Evolutionary conservation across 2,113 vertebrate genomes (phyloP).

Genomic region (Alethe castanea): DNA sequence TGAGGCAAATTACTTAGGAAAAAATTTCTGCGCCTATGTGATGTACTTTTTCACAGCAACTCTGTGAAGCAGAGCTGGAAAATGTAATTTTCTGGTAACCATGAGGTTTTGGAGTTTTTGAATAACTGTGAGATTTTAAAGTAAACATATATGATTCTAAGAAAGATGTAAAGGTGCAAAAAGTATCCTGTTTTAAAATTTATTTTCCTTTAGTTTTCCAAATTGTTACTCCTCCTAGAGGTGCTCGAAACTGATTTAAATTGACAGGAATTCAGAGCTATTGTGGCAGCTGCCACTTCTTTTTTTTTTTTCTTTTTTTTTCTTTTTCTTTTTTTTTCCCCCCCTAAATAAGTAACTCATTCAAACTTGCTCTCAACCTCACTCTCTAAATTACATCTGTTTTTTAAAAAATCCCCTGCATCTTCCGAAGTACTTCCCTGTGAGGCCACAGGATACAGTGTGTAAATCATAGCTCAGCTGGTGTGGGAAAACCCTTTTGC

Average conservation of each 20-base stretch:
- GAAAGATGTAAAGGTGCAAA: not conserved
- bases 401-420: not conserved
- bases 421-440: not conserved
- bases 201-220: not conserved
- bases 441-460: rapidly evolving
- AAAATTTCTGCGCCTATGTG: not conserved
- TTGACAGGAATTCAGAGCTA: not conserved
- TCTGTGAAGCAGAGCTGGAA: not conserved
- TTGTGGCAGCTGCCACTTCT: not conserved
- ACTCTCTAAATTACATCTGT: not conserved
- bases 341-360: not conserved
- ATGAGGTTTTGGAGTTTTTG: not conserved
- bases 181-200: not conserved
- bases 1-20: not conserved
- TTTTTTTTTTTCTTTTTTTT: no score
- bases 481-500: not conserved
- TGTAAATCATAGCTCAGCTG: not conserved
- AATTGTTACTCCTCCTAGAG: not conserved
- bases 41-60: not conserved
- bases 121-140: not conserved
- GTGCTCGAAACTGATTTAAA: not conserved
- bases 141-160: not conserved
- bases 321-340: no score
- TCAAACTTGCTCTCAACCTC: not conserved
- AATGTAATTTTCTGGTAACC: not conserved